Evolutionary conservation across 2,888 invertebrate species (phyloP).

Genomic region (Emmelina monodactyla): DNA sequence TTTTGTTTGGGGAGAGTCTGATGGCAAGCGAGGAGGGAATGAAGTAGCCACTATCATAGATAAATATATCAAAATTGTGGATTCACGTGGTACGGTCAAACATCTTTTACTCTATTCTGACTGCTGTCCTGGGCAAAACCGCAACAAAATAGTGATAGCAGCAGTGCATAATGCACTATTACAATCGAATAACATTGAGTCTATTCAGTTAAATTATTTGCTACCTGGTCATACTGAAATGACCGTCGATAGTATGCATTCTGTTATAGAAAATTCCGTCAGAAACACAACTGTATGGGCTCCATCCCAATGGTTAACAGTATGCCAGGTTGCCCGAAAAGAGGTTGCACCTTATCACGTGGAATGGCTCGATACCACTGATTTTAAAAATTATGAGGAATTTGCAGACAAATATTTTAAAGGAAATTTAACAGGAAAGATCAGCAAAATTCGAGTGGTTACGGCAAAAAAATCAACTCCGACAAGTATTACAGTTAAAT

Average conservation of each 20-base stretch:
- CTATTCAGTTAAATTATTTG: constrained; percentile 18
- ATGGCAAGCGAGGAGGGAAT: background rate
- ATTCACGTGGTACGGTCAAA: background rate
- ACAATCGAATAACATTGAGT: constrained; percentile 14
- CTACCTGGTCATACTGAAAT: constrained; percentile 25
- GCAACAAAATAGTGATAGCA: background rate
- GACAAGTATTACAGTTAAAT: background rate
- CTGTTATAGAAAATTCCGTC: constrained; percentile 19
- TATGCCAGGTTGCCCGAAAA: background rate
- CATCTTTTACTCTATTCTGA: background rate
- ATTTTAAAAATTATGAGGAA: background rate
- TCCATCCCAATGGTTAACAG: constrained; percentile 16
- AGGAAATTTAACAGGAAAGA: no score
- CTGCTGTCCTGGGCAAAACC: background rate
- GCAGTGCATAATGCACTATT: constrained; percentile 3
- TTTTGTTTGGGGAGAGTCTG: background rate
- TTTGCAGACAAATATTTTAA: background rate
- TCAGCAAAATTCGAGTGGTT: background rate
- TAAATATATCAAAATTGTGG: background rate
- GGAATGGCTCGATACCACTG: background rate
- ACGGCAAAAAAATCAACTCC: background rate
- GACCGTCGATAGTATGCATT: constrained; percentile 25
- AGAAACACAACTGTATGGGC: constrained; percentile 20
- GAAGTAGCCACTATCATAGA: background rate
- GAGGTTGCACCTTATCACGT: background rate